Evolutionary conservation across 2,888 invertebrate genomes (phyloP).

Genomic region (Papilio elwesi): DNA sequence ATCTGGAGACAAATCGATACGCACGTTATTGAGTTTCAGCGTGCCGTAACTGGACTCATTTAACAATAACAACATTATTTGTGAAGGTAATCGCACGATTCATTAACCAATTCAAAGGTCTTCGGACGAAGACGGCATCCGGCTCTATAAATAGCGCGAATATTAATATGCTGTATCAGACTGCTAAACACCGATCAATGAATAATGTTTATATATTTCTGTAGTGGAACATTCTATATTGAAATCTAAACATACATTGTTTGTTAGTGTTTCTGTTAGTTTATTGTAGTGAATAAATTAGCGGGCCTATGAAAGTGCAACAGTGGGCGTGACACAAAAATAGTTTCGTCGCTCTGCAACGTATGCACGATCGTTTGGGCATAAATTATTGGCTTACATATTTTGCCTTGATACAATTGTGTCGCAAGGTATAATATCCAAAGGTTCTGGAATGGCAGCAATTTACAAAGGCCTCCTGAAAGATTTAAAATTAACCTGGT

Average conservation of each 20-base stretch:
- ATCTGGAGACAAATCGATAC: constrained; percentile 71
- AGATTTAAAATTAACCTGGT: no score
- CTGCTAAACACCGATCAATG: constrained; percentile 24
- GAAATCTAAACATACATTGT: constrained; percentile 2
- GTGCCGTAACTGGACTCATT: constrained; percentile 20
- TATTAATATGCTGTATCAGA: constrained; percentile 4
- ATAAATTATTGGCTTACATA: constrained; percentile 9
- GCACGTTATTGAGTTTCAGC: constrained; percentile 47
- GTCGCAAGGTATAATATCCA: neutral
- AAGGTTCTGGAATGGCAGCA: no score
- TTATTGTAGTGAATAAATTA: constrained; percentile 18
- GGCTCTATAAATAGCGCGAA: constrained; percentile 12
- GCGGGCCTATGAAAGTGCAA: constrained; percentile 17
- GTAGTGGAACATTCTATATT: neutral
- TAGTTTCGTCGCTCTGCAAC: constrained; percentile 25
- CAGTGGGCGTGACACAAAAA: constrained; percentile 23
- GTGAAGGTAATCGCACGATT: constrained; percentile 13
- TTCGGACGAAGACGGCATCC: constrained; percentile 21
- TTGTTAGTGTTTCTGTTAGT: constrained; percentile 5
- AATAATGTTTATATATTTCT: constrained; percentile 14
- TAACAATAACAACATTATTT: constrained; percentile 7
- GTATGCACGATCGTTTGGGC: neutral
- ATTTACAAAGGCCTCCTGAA: no score
- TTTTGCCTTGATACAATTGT: neutral
- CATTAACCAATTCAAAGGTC: constrained; percentile 21